Evolutionary conservation across 2,797 vertebrate genomes (phyloP), one percentile per base, ranked within the genome.

Genomic region (Pteronotus mesoamericanus): DNA sequence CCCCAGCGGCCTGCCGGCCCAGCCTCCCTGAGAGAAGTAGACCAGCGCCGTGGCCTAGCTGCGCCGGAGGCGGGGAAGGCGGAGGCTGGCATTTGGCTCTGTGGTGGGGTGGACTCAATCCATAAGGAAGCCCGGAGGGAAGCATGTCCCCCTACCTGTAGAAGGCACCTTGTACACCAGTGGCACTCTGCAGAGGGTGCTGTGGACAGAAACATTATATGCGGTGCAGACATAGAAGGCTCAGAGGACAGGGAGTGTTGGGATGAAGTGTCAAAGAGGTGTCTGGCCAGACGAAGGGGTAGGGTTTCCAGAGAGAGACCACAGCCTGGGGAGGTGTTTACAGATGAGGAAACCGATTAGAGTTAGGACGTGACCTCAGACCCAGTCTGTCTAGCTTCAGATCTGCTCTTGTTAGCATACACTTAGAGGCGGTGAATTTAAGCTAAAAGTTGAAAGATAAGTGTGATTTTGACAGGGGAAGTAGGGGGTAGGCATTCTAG

Each of bases 221-320:
- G 3, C 2, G 11, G 14, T n/a, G 1, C 48, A n/a, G 48, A 12
- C 0, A 0, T 6, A 18, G 61, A 22, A 11, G 55, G 69, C 7
- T 32, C 32, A 21, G 68, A 24, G 29, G 11, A 5, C 1, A 11
- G 64, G 26, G 34, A 69, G 37, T 21, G 34, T 72, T 14, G 77
- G 48, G 8, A 1, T 8, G 14, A 24, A 8, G 46, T 11, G 26
- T 39, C 51, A 9, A 18, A 32, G 75, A 44, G 29, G 34, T 15
- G 14, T 83, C 72, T 0, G 0, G 42, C 55, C 44, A 34, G 75
- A 51, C 71, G 46, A 53, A 66, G 90, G 46, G 8, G 4, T 14
- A 2, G 84, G 71, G 5, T 72, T 72, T 92, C 37, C 59, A 18
- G 42, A 80, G 46, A 21, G 14, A 59, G 44, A 34, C 26, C 37